Evolutionary conservation across 2,797 vertebrate genomes (phyloP).

Genomic region (Artibeus jamaicensis): DNA sequence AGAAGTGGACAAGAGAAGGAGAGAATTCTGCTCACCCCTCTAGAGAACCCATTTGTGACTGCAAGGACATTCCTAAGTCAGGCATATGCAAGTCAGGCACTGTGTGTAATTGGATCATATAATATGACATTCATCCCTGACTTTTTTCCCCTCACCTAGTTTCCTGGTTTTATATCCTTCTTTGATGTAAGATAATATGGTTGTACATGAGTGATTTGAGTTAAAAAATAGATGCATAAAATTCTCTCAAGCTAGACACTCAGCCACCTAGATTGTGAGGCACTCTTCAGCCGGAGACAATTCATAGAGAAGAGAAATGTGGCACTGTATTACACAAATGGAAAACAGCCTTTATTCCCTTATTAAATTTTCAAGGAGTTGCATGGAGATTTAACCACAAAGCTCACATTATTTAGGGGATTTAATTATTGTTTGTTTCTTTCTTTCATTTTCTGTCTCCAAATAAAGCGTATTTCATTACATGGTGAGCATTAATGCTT

Average conservation of each 20-base stretch:
- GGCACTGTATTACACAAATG: conserved; percentile 57
- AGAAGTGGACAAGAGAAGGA: background rate
- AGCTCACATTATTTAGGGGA: conserved; percentile 70
- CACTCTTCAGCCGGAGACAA: conserved; percentile 51
- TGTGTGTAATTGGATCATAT: conserved; percentile 76
- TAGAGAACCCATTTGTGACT: conserved; percentile 49
- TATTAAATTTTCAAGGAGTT: conserved; percentile 78
- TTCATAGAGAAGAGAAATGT: conserved; percentile 64
- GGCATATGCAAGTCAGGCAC: conserved; percentile 68
- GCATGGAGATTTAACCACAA: conserved; percentile 74
- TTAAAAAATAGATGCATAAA: conserved; percentile 75
- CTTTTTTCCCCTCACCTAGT: conserved; percentile 68
- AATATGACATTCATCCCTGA: conserved; percentile 77
- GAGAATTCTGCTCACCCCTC: conserved; percentile 29
- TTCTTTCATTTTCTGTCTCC: conserved; percentile 64
- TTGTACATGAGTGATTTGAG: conserved; percentile 72
- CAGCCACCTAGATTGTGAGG: conserved; percentile 44
- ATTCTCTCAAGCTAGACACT: conserved; percentile 60
- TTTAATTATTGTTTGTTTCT: conserved; percentile 69
- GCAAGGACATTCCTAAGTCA: conserved; percentile 76
- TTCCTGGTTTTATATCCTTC: conserved; percentile 73
- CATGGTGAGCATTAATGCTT: conserved; percentile 69
- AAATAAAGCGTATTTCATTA: conserved; percentile 72
- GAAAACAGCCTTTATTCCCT: conserved; percentile 71
- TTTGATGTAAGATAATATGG: conserved; percentile 76